A percentile compares a stretch with the other conserved stretches of the same genome.
phyloP scores from a whole-genome alignment of 2,113 vertebrate species.

The Paratilapia polleni region DNA sequence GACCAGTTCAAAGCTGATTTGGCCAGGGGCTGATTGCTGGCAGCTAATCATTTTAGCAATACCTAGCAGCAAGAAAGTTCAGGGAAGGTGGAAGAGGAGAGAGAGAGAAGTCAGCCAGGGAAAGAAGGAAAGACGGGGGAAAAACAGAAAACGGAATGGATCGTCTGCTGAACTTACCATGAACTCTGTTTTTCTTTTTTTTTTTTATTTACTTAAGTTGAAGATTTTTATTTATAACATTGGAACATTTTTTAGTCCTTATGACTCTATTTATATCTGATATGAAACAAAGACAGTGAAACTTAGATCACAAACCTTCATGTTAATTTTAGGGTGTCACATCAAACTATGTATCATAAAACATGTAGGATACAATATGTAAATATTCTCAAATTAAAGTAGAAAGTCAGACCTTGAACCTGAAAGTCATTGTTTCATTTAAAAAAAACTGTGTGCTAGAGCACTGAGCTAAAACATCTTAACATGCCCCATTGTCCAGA shows the following conservation, averaged over 20 bases:
- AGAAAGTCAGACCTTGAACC: conserved; percentile 17
- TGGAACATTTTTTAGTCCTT: conserved; percentile 4
- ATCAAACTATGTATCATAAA: neutral
- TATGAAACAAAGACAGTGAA: neutral
- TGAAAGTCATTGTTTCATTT: conserved; percentile 8
- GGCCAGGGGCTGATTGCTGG: conserved; percentile 75
- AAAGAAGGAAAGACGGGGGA: neutral
- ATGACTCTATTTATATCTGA: neutral
- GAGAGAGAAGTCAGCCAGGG: neutral
- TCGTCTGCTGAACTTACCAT: conserved; percentile 61
- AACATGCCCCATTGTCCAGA: conserved; percentile 22
- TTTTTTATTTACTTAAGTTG: conserved; percentile 48
- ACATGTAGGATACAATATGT: neutral
- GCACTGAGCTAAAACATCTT: conserved; percentile 15
- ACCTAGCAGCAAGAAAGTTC: conserved; percentile 68
- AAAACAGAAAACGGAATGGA: neutral
- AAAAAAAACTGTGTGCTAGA: neutral
- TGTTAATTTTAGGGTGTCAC: neutral
- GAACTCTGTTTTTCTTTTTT: conserved; percentile 48
- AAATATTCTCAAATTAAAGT: conserved; percentile 22
- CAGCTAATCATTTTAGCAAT: conserved; percentile 82
- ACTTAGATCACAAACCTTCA: neutral
- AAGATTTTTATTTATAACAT: conserved; percentile 17
- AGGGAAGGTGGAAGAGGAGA: conserved; percentile 33
- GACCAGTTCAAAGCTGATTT: conserved; percentile 82